Evolutionary conservation across 1,140 invertebrate species (phyloP).

Genomic region (Drosophila suzukii): DNA sequence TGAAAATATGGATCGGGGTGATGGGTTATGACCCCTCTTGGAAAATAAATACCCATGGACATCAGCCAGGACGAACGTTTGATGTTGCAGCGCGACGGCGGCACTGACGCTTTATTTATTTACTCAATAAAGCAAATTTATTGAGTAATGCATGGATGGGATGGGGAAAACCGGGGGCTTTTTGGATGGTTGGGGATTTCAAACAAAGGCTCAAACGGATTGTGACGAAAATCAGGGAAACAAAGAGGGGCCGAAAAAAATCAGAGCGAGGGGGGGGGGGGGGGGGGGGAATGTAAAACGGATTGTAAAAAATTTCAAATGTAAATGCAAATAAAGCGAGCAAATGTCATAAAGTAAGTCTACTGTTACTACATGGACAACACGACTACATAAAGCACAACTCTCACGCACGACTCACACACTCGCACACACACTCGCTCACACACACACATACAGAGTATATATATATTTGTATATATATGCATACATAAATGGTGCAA

Average conservation of each 20-base stretch:
- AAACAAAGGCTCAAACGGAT: conserved; percentile 54
- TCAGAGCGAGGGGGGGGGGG: neutral
- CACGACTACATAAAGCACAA: conserved; percentile 58
- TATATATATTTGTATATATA: conserved; percentile 14
- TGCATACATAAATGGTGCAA: conserved; percentile 74
- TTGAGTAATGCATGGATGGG: conserved; percentile 64
- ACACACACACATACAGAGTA: conserved; percentile 13
- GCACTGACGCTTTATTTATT: conserved; percentile 75
- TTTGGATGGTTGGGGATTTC: neutral
- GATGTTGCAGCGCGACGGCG: conserved; percentile 40
- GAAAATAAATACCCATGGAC: conserved; percentile 50
- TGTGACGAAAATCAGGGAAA: conserved; percentile 31
- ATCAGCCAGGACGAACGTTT: conserved; percentile 36
- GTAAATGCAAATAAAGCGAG: conserved; percentile 75
- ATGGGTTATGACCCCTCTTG: neutral
- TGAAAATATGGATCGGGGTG: neutral
- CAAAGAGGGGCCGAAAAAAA: conserved; percentile 20
- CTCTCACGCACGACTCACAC: conserved; percentile 7
- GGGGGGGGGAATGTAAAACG: conserved; percentile 18
- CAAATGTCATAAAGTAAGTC: conserved; percentile 79
- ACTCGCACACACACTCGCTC: conserved; percentile 3
- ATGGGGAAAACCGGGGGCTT: neutral
- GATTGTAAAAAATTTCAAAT: conserved; percentile 62
- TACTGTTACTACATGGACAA: conserved; percentile 49
- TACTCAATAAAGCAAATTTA: conserved; percentile 82